phyloP scores from a whole-genome alignment of 1,140 invertebrate species.

The Plectrocnemia conspersa region DNA sequence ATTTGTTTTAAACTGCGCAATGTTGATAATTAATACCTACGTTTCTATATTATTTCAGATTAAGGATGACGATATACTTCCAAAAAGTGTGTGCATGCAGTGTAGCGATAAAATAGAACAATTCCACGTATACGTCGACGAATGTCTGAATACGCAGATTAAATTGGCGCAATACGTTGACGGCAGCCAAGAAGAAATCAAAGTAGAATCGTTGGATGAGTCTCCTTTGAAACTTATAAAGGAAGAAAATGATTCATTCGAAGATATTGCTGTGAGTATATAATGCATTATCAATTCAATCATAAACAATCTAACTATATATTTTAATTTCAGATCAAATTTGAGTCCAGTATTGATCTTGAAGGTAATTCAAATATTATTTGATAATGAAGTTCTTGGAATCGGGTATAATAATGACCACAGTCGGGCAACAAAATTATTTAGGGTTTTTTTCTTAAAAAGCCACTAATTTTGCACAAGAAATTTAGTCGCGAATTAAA shows the following conservation, averaged over 20 bases:
- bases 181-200: not conserved
- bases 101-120: conserved; percentile 24
- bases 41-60: conserved; percentile 17
- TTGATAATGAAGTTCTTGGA: too few relatives aligned
- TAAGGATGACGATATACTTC: conserved; percentile 19
- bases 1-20: not conserved
- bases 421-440: too few relatives aligned
- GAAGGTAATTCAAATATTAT: too few relatives aligned
- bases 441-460: too few relatives aligned
- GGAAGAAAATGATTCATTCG: conserved; percentile 9
- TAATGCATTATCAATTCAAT: too few relatives aligned
- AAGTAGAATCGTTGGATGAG: not conserved
- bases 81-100: conserved; percentile 24
- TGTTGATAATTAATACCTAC: not conserved
- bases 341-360: too few relatives aligned
- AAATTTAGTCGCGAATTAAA: too few relatives aligned
- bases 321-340: too few relatives aligned
- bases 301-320: too few relatives aligned
- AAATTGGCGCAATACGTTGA: not conserved
- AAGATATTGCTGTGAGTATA: too few relatives aligned
- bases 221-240: conserved; percentile 15
- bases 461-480: too few relatives aligned
- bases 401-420: too few relatives aligned
- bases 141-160: conserved; percentile 27
- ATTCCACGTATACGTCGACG: conserved; percentile 30